Conservation (phyloP, 1,140 invertebrate species). For the Micrasema longulum region DNA sequence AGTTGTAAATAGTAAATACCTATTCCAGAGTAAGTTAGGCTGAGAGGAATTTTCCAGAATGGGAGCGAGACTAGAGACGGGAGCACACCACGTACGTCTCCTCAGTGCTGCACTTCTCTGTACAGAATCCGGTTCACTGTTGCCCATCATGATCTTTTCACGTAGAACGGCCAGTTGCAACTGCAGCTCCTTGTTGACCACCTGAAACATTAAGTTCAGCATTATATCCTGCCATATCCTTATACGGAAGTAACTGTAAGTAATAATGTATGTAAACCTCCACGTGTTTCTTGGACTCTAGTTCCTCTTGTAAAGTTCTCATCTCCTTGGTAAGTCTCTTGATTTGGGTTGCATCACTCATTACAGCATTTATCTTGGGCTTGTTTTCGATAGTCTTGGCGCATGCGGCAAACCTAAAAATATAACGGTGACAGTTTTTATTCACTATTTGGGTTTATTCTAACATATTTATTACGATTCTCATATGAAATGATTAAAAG, state of each 20-base stretch:
- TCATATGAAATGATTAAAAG: too few relatives aligned
- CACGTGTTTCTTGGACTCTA: constrained; percentile 61
- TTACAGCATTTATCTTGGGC: constrained; percentile 78
- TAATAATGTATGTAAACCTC: too few relatives aligned
- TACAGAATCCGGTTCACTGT: constrained; percentile 54
- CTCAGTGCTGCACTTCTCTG: constrained; percentile 55
- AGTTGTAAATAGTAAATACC: too few relatives aligned
- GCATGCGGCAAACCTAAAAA: constrained; percentile 72
- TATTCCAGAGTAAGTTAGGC: too few relatives aligned
- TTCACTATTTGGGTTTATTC: not conserved
- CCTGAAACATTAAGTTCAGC: constrained; percentile 56
- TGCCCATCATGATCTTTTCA: constrained; percentile 61
- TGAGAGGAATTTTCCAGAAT: constrained; percentile 57
- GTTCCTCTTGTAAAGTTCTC: constrained; percentile 59
- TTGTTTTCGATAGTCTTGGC: constrained; percentile 79
- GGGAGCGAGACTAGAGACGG: constrained; percentile 57
- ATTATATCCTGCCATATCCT: not conserved
- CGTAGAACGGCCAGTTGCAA: constrained; percentile 60
- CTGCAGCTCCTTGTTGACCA: constrained; percentile 62
- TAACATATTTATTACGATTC: not conserved
- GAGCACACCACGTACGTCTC: constrained; percentile 57
- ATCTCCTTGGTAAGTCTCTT: constrained; percentile 69
- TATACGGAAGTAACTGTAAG: too few relatives aligned
- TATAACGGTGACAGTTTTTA: too few relatives aligned
- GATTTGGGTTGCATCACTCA: constrained; percentile 74